These are phyloP conservation scores for Lycophotia porphyrea DNA, from an alignment of 2,888 invertebrate species.

Conservation along the genomic window DNA sequence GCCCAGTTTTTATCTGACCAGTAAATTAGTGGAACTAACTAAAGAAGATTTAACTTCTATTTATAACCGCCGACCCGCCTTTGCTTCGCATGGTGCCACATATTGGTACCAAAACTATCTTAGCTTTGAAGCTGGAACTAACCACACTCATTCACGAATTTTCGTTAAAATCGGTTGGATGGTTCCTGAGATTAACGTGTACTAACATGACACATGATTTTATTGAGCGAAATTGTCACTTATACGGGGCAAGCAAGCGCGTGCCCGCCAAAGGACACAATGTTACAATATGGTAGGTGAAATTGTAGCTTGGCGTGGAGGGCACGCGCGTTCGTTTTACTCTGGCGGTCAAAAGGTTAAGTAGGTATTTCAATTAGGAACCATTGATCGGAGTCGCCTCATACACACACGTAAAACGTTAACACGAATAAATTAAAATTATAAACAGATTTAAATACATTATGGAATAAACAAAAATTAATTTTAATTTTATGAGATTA, in stretches of 20 bases:
- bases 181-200: background rate
- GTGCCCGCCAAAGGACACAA: too few relatives aligned
- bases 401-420: background rate
- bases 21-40: background rate
- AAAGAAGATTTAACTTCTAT: background rate
- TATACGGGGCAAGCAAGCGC: too few relatives aligned
- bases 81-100: background rate
- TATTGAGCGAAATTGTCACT: too few relatives aligned
- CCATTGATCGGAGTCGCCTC: background rate
- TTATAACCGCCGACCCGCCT: background rate
- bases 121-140: background rate
- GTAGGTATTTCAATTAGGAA: background rate
- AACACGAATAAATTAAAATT: background rate
- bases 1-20: slow-evolving; percentile 9
- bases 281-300: too few relatives aligned
- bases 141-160: background rate
- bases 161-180: background rate
- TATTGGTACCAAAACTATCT: background rate
- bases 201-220: too few relatives aligned
- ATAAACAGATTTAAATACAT: background rate
- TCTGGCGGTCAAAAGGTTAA: too few relatives aligned
- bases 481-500: background rate
- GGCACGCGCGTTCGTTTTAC: too few relatives aligned
- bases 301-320: too few relatives aligned
- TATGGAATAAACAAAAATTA: background rate